These are phyloP conservation scores for Cheilosia soror DNA, from an alignment of 2,888 invertebrate genomes.

Conservation along the genomic window DNA sequence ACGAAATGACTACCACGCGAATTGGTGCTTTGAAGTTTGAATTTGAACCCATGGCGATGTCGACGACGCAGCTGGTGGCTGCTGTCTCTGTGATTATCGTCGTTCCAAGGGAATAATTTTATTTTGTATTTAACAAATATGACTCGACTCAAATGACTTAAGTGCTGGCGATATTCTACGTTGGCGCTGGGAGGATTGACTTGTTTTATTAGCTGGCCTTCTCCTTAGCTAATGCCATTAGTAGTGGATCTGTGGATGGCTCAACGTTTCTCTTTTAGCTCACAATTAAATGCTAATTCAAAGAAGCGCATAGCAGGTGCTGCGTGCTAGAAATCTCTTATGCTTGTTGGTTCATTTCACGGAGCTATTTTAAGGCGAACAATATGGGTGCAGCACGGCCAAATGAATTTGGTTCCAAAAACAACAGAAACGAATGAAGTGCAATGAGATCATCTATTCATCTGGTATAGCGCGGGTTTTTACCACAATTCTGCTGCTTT, in stretches of 20 bases:
- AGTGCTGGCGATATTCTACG: constrained; percentile 1
- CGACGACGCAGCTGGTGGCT: constrained; percentile 26
- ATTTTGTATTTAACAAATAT: constrained; percentile 29
- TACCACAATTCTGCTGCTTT: not conserved
- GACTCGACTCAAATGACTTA: constrained; percentile 29
- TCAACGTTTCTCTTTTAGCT: constrained; percentile 29
- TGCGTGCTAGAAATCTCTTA: constrained; percentile 22
- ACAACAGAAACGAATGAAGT: constrained; percentile 12
- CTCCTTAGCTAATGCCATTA: constrained; percentile 16
- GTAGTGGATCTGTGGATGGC: not conserved
- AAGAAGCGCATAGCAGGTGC: not conserved
- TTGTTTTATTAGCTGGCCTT: constrained; percentile 18
- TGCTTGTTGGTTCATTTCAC: constrained; percentile 1
- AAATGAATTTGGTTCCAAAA: constrained; percentile 3
- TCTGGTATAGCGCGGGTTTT: constrained; percentile 2
- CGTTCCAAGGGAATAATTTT: constrained; percentile 33
- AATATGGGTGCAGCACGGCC: constrained; percentile 23
- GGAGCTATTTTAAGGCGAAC: constrained; percentile 10
- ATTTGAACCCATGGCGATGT: constrained; percentile 14
- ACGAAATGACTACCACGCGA: constrained; percentile 19
- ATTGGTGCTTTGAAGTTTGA: constrained; percentile 17
- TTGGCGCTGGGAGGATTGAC: not conserved
- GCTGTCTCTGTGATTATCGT: constrained; percentile 12
- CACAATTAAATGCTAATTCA: constrained; percentile 41
- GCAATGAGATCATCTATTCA: constrained; percentile 37